A percentile compares a stretch with the other conserved stretches of the same genome.
These are phyloP conservation scores for Oceanodroma leucorhoa DNA, from an alignment of 2,797 vertebrate species.

Conservation along the genomic window DNA sequence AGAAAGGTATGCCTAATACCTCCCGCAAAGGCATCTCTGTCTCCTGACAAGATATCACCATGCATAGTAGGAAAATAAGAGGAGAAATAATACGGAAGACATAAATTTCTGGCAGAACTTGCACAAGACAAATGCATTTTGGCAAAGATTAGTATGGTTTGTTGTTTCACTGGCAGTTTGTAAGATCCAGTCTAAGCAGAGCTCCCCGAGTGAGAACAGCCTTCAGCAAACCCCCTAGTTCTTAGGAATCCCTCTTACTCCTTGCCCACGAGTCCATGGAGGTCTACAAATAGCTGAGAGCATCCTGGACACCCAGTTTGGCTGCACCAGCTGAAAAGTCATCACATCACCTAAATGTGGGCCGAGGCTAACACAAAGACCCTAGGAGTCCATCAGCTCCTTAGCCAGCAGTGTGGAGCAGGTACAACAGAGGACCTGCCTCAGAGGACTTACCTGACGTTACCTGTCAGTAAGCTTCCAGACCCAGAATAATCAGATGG, in stretches of 20 bases:
- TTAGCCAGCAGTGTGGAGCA: not conserved
- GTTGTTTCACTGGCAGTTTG: not conserved
- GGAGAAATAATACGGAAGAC: slow-evolving; percentile 23
- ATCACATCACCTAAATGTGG: not conserved
- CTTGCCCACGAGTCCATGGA: not conserved
- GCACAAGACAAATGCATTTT: not conserved
- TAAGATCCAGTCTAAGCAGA: not conserved
- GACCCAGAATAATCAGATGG: not conserved
- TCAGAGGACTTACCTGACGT: not conserved
- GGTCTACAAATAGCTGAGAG: not conserved
- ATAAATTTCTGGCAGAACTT: not conserved
- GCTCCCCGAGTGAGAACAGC: not conserved
- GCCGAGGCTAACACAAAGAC: not conserved
- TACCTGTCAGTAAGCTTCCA: not conserved
- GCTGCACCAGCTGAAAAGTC: not conserved
- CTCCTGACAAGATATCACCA: not conserved
- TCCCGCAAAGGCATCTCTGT: not conserved
- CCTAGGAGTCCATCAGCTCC: not conserved
- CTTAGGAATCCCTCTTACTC: not conserved
- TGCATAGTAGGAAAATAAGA: slow-evolving; percentile 33
- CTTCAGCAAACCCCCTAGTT: not conserved
- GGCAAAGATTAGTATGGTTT: not conserved
- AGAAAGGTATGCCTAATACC: slow-evolving; percentile 6
- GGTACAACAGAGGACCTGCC: not conserved
- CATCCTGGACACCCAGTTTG: not conserved